Base-by-base conservation (phyloP, 2,888 invertebrate genomes). In the Tiphia femorata region DNA sequence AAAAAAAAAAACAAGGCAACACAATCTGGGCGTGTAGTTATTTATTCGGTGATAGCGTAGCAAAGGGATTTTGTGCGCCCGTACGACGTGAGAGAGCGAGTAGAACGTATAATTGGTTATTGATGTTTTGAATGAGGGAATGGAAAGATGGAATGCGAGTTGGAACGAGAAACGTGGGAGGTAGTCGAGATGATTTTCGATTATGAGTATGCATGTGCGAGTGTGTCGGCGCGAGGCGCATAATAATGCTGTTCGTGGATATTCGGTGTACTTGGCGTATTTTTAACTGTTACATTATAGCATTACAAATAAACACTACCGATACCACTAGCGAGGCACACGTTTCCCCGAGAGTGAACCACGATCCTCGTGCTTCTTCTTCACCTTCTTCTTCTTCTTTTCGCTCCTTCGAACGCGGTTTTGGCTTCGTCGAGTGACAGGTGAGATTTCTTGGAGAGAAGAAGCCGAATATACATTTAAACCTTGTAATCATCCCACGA, bases 241-340 rank as follows among this genome's bases (percentile, higher is more conserved):
- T 58, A n/a, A 67, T 63, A 71, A 70, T 58, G 60, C 71, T 70
- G 58, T 70, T 65, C 67, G 66, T 65, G 62, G 67, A 72, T n/a
- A n/a, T 67, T 66, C 67, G 58, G 64, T 71, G 70, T 75, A 73
- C 65, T 73, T 65, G 62, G 58, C 65, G 64, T 74, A 73, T 30
- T 66, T 72, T 70, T 74, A 73, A 76, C 55, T 73, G 70, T 74
- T 76, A 72, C 59, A 70, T 71, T 72, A 70, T 71, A 72, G 55
- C 49, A 64, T 8, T 62, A 71, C 67, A 67, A 73, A 76, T 66
- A 62, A 72, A 72, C 72, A 68, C n/a, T n/a, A 25, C 62, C 53
- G 58, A 70, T 61, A 64, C 25, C 27, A 52, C 44, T 17, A 56
- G 3, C 1, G 2, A 2, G 2, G 25, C n/a, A 8, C 14, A 25